phyloP scores from a whole-genome alignment of 2,113 vertebrate genomes.

The Salvelinus sp. region DNA sequence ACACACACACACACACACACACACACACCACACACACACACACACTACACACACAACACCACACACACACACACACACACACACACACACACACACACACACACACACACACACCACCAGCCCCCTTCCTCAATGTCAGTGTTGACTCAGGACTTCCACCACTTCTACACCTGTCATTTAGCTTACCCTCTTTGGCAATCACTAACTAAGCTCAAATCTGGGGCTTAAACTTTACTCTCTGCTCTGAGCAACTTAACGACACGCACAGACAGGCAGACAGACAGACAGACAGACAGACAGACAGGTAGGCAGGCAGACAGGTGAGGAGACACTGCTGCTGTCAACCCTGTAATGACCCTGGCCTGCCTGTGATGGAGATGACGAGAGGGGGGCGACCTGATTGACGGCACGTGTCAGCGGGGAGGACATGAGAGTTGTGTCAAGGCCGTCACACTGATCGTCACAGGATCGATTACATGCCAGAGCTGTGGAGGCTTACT shows the following conservation, averaged over 20 bases:
- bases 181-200: too few species aligned
- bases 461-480: slow-evolving; percentile 3
- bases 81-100: neutral
- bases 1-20: slow-evolving; percentile 2
- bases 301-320: neutral
- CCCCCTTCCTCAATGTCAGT: too few species aligned
- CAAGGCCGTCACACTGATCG: neutral
- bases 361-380: too few species aligned
- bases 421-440: neutral
- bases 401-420: neutral
- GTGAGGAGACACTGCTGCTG: too few species aligned
- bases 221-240: too few species aligned
- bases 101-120: too few species aligned
- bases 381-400: neutral
- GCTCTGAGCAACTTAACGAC: too few species aligned
- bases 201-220: too few species aligned
- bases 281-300: neutral
- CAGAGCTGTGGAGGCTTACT: neutral
- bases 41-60: slow-evolving; percentile 1
- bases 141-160: too few species aligned
- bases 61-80: neutral
- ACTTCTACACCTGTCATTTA: too few species aligned
- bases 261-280: neutral
- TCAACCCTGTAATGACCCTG: too few species aligned
- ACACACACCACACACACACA: slow-evolving; percentile 4